phyloP scores from a whole-genome alignment of 2,113 vertebrate species.

The Cervus canadensis region DNA sequence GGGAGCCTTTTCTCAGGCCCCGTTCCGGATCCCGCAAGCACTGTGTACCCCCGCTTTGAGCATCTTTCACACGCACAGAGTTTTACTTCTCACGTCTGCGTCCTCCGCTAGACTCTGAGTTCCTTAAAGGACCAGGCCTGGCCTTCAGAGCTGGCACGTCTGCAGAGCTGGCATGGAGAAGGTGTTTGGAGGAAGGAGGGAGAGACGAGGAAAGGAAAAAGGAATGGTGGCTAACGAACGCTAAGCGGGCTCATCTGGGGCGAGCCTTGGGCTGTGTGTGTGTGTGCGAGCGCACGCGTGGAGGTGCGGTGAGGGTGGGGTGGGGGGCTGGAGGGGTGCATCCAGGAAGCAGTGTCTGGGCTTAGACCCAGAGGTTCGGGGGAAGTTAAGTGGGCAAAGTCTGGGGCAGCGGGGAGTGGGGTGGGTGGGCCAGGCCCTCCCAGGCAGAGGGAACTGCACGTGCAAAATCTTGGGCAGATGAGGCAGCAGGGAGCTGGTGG shows the following conservation, averaged over 20 bases:
- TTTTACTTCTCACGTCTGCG: neutral
- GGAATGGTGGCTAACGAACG: neutral
- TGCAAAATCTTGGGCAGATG: neutral
- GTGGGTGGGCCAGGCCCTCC: neutral
- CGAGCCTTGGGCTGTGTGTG: neutral
- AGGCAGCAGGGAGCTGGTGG: neutral
- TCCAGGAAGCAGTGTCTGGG: neutral
- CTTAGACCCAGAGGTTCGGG: neutral
- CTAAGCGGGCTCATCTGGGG: fast-evolving
- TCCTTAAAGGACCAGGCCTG: neutral
- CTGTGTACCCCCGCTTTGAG: neutral
- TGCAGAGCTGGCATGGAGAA: neutral
- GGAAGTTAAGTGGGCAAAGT: neutral
- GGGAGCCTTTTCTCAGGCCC: neutral
- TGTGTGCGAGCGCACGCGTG: too few relatives aligned
- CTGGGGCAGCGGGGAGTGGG: neutral
- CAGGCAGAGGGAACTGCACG: neutral
- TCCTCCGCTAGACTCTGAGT: neutral
- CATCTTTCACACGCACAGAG: too few relatives aligned
- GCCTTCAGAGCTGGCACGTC: neutral
- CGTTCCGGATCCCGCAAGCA: too few relatives aligned
- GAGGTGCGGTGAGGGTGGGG: neutral
- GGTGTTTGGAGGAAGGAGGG: neutral
- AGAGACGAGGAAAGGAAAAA: too few relatives aligned
- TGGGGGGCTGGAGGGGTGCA: neutral